phyloP scores from a whole-genome alignment of 2,797 vertebrate species.

The Myotis daubentonii region DNA sequence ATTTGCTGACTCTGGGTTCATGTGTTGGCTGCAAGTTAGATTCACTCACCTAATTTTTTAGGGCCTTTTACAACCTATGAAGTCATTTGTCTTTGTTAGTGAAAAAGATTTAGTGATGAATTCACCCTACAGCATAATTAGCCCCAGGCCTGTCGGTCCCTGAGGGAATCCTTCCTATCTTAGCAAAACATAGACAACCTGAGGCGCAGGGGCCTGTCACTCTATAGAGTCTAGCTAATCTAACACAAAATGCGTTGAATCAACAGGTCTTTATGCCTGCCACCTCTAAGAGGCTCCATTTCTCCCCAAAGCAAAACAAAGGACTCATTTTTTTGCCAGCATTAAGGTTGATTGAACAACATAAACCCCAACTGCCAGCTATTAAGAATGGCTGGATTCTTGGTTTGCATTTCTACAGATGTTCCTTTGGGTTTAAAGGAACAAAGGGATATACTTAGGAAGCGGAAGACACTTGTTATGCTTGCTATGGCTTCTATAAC shows the following conservation, averaged over 20 bases:
- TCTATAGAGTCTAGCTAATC: background rate
- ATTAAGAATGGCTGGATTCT: background rate
- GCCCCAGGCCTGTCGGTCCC: constrained; percentile 76
- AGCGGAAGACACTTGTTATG: constrained; percentile 53
- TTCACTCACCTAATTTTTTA: constrained; percentile 80
- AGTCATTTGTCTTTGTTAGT: constrained; percentile 76
- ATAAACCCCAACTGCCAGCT: background rate
- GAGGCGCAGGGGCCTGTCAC: background rate
- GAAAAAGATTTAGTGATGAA: constrained; percentile 72
- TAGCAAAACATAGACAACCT: constrained; percentile 72
- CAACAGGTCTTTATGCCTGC: constrained; percentile 23
- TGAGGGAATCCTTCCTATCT: constrained; percentile 72
- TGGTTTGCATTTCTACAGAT: background rate
- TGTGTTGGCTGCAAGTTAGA: constrained; percentile 55
- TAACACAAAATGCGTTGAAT: constrained; percentile 7
- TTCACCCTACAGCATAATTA: constrained; percentile 70
- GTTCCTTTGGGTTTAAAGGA: background rate
- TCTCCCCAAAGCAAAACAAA: constrained; percentile 56
- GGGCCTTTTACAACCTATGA: constrained; percentile 71
- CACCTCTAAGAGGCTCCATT: background rate
- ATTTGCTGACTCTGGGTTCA: constrained; percentile 51
- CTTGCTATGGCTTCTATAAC: constrained; percentile 65
- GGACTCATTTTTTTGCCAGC: background rate
- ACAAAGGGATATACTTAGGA: constrained; percentile 36
- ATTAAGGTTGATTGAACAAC: background rate